Base-by-base conservation (phyloP, 2,888 invertebrate genomes). In the Drosophila yooni region DNA sequence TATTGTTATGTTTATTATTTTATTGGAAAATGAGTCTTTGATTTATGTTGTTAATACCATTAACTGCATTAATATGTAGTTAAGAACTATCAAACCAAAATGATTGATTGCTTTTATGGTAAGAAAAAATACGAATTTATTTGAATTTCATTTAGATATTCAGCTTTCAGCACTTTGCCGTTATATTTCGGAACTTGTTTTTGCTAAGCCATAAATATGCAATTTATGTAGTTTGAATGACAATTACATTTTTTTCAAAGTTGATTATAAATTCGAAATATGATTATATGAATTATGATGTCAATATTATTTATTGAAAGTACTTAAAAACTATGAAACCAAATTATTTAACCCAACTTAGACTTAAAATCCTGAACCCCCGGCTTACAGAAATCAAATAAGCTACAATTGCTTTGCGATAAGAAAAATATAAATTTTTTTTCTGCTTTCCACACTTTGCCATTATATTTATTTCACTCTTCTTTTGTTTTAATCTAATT, bases 401-500 rank as follows among this genome's bases (percentile, higher is more conserved):
- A 25, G 25, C 36, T 33, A 51, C 3, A 25, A 52, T n/a, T 29
- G 57, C 38, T 61, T 58, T 62, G 7, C 2, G 21, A 13, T 3
- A 33, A 46, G 10, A n/a, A 27, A 56, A 58, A 25, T 36, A 46
- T 57, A 29, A 18, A 51, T 11, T 63, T 52, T 15, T 25, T 50
- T 60, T 57, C 48, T 40, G 34, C 29, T 68, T 62, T 66, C 70
- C 58, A 54, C 66, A 66, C 48, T 65, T 60, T 36, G 31, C 31
- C 29, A 54, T 33, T 63, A 46, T 66, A 56, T 74, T 58, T 67
- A 40, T 43, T 71, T 59, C 36, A 40, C 62, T 69, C 48, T 21
- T 56, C 5, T 38, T 63, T 72, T 51, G 29, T 67, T 68, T 77
- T 74, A 83, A 83, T 88, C 85, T 70, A 85, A 82, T 83, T 85